phyloP scores from a whole-genome alignment of 2,113 vertebrate species.

The Nanorana parkeri region DNA sequence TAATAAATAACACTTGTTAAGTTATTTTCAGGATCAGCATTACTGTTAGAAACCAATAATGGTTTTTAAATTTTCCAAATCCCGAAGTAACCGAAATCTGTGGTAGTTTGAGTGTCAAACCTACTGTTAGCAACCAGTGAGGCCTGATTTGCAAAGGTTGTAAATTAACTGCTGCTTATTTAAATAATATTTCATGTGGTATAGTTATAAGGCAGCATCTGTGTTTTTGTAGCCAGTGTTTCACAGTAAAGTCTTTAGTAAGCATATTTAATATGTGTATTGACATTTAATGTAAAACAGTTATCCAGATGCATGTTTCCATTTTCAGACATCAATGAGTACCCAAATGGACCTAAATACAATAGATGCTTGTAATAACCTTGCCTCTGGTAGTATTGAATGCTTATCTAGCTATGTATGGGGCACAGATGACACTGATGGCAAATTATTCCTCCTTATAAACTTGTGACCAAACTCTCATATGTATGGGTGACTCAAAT shows the following conservation, averaged over 20 bases:
- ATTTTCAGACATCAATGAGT: too few relatives aligned
- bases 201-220: constrained; percentile 48
- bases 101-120: constrained; percentile 56
- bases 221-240: constrained; percentile 60
- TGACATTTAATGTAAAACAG: too few relatives aligned
- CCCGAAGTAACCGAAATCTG: constrained; percentile 64
- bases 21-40: constrained; percentile 58
- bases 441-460: too few relatives aligned
- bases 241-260: background rate
- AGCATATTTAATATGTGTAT: too few relatives aligned
- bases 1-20: constrained; percentile 15
- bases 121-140: constrained; percentile 64
- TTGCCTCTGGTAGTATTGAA: too few relatives aligned
- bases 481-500: too few relatives aligned
- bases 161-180: constrained; percentile 62
- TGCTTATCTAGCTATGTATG: too few relatives aligned
- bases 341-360: too few relatives aligned
- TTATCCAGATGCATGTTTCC: too few relatives aligned
- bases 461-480: too few relatives aligned
- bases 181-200: constrained; percentile 52
- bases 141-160: constrained; percentile 58
- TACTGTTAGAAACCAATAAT: constrained; percentile 64
- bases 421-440: too few relatives aligned
- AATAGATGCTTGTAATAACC: too few relatives aligned
- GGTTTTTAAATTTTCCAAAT: constrained; percentile 67